Conservation (phyloP, 2,113 vertebrate species). For the Myocastor coypus region DNA sequence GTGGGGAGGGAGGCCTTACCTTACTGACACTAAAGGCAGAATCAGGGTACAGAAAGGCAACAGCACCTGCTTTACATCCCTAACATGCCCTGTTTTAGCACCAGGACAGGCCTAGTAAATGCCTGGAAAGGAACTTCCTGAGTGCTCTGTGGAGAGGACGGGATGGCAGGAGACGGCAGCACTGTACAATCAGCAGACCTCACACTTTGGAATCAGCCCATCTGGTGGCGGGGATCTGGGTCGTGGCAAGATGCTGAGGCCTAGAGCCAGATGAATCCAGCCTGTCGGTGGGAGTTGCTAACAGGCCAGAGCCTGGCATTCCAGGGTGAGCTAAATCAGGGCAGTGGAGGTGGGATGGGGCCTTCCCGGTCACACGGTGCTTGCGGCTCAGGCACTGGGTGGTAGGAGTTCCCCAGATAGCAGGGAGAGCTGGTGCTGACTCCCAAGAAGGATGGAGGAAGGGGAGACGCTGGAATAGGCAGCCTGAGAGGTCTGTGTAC, state of each 20-base stretch:
- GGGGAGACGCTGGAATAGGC: not conserved
- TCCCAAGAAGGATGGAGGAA: not conserved
- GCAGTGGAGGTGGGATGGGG: not conserved
- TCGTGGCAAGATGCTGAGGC: not conserved
- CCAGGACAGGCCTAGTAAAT: not conserved
- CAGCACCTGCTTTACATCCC: rapidly evolving
- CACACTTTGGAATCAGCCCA: not conserved
- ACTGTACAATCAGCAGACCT: rapidly evolving
- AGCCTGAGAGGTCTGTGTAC: not conserved
- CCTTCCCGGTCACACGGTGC: not conserved
- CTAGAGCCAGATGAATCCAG: not conserved
- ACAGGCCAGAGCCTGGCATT: not conserved
- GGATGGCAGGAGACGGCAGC: not conserved
- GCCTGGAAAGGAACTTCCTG: not conserved
- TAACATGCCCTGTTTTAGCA: not conserved
- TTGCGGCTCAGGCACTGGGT: rapidly evolving
- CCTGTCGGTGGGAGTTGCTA: not conserved
- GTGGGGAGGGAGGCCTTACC: not conserved
- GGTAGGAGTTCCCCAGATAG: too few relatives aligned
- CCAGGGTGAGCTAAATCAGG: not conserved
- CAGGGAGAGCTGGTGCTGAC: not conserved
- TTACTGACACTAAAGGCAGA: not conserved
- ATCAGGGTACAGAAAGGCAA: not conserved
- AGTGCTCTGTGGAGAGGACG: not conserved
- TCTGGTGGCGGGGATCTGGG: not conserved